A percentile compares a stretch with the other conserved stretches of the same genome.
Conservation (phyloP, 2,113 vertebrate species). For the Zosterops japonicus region DNA sequence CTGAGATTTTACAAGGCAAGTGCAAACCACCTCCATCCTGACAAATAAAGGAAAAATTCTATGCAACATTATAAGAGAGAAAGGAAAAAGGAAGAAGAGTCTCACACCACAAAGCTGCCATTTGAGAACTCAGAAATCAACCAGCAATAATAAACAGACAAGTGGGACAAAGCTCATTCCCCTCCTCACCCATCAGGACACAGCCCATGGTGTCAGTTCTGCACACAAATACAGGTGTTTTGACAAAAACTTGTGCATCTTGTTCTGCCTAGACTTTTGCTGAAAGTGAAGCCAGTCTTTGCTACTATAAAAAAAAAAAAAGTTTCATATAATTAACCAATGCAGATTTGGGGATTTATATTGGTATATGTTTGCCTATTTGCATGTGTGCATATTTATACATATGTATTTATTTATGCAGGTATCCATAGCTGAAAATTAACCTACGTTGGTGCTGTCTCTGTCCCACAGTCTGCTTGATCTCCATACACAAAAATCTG, state of each 20-base stretch:
- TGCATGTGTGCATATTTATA: not conserved
- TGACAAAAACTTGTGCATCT: not conserved
- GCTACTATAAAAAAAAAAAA: not conserved
- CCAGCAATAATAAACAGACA: not conserved
- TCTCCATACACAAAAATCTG: not conserved
- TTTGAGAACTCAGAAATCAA: not conserved
- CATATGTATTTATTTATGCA: not conserved
- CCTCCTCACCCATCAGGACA: not conserved
- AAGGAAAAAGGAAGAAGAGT: not conserved
- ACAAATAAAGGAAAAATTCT: not conserved
- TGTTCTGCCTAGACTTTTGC: not conserved
- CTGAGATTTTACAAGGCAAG: not conserved
- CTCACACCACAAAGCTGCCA: not conserved
- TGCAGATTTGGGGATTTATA: not conserved
- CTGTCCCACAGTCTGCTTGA: not conserved
- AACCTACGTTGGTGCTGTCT: not conserved
- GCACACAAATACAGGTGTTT: not conserved
- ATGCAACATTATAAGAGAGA: rapidly evolving
- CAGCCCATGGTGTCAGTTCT: not conserved
- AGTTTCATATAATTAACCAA: not conserved
- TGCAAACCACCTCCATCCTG: not conserved
- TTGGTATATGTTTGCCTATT: not conserved
- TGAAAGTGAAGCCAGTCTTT: not conserved
- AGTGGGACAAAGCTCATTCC: not conserved
- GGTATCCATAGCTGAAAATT: not conserved